Percentiles rank a stretch among this genome's conserved stretches.
Conservation (phyloP, 2,888 invertebrate genomes). For the Melanargia galathea region DNA sequence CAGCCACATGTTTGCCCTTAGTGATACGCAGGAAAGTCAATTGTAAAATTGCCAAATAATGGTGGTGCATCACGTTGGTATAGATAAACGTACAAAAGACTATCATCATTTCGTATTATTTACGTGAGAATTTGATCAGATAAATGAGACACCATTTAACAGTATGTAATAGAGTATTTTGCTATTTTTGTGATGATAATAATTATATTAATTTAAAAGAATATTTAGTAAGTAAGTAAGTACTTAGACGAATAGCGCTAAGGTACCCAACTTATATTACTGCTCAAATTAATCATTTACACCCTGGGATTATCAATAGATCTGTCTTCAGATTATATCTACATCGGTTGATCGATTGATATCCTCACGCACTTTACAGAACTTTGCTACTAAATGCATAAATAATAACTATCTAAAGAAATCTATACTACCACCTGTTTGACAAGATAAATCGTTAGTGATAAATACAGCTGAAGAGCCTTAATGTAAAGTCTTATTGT, state of each 20-base stretch:
- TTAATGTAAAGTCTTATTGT: slow-evolving; percentile 1
- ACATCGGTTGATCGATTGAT: slow-evolving; percentile 14
- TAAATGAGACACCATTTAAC: neutral
- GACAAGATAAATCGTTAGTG: slow-evolving; percentile 13
- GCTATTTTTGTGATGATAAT: slow-evolving; percentile 10
- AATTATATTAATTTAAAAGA: neutral
- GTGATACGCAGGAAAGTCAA: slow-evolving; percentile 27
- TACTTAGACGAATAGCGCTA: neutral
- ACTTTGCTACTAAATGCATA: slow-evolving; percentile 6
- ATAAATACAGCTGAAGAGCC: neutral
- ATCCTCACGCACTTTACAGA: neutral
- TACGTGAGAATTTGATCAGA: neutral
- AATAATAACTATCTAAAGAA: neutral
- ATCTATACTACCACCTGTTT: slow-evolving; percentile 1
- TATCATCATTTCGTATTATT: neutral
- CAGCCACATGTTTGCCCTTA: slow-evolving; percentile 32
- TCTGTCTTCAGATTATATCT: slow-evolving; percentile 2
- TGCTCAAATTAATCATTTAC: neutral
- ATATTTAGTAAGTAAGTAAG: neutral
- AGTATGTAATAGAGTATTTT: neutral
- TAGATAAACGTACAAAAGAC: slow-evolving; percentile 1
- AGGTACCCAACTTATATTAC: neutral
- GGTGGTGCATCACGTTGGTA: too few relatives aligned
- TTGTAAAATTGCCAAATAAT: too few relatives aligned
- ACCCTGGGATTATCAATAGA: slow-evolving; percentile 1